Conservation (phyloP, 1,140 invertebrate genomes). For the Steinernema khuongi region DNA sequence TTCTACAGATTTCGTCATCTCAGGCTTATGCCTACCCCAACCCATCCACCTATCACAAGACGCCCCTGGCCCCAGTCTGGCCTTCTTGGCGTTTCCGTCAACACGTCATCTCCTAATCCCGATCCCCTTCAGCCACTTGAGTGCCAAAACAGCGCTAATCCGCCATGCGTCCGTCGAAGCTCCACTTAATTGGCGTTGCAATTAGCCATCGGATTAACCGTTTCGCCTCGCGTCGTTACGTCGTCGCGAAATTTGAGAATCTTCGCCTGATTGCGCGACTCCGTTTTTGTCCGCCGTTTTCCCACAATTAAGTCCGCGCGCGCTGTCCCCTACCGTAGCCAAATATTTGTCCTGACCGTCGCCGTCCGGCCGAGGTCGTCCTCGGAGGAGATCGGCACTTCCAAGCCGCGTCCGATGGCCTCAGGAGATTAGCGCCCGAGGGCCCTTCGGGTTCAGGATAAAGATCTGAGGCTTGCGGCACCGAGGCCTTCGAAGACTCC, state of each 20-base stretch:
- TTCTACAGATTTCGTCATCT: too few species aligned
- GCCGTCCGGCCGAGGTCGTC: not conserved
- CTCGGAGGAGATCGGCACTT: too few species aligned
- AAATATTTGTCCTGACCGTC: not conserved
- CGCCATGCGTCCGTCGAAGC: not conserved
- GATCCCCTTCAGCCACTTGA: not conserved
- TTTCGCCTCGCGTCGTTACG: not conserved
- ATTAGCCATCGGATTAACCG: constrained; percentile 8
- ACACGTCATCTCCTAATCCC: not conserved
- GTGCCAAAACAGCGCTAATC: not conserved
- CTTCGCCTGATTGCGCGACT: constrained; percentile 2
- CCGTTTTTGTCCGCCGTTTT: not conserved
- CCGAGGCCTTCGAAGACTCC: not conserved
- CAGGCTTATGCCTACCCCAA: too few species aligned
- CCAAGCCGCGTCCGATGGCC: too few species aligned
- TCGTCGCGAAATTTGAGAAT: constrained; percentile 8
- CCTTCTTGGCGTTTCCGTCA: too few species aligned
- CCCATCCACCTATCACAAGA: too few species aligned
- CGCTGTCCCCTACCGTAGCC: not conserved
- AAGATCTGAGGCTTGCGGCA: not conserved
- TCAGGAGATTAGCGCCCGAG: not conserved
- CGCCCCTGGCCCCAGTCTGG: too few species aligned
- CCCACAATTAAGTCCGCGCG: not conserved
- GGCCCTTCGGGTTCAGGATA: not conserved
- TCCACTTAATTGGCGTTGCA: not conserved